These are phyloP conservation scores for Vombatus ursinus DNA, from an alignment of 2,113 vertebrate genomes.

Conservation along the genomic window DNA sequence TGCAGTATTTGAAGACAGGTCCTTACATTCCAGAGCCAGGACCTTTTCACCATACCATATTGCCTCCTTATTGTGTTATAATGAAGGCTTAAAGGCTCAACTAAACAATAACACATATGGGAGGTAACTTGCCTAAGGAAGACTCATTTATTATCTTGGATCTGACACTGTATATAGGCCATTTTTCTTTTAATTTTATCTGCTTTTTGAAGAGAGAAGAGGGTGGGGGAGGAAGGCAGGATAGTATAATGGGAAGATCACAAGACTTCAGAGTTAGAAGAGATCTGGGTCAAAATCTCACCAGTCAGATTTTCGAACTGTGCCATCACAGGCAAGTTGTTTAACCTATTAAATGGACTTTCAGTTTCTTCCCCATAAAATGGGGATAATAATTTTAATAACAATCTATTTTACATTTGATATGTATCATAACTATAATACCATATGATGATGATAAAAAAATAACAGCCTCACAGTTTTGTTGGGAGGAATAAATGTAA, in stretches of 20 bases:
- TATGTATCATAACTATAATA: background rate
- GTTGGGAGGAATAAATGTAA: background rate
- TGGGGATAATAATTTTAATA: background rate
- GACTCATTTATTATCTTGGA: background rate
- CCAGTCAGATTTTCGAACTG: background rate
- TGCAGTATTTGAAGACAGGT: background rate
- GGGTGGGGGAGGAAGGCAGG: background rate
- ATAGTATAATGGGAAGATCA: background rate
- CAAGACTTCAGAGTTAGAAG: background rate
- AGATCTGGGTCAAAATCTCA: background rate
- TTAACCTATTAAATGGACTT: background rate
- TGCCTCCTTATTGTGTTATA: background rate
- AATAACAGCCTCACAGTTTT: background rate
- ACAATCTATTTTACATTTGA: background rate
- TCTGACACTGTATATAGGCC: background rate
- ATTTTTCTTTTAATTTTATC: slow-evolving; percentile 3
- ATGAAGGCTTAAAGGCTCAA: background rate
- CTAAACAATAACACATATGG: background rate
- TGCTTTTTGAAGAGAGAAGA: background rate
- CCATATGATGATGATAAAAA: background rate
- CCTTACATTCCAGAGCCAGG: background rate
- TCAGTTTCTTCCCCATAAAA: background rate
- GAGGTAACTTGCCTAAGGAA: background rate
- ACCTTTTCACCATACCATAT: background rate
- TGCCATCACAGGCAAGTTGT: background rate